Evolutionary conservation across 2,888 invertebrate species (phyloP), one percentile per base, ranked within the genome.

Genomic region (Apamea anceps): DNA sequence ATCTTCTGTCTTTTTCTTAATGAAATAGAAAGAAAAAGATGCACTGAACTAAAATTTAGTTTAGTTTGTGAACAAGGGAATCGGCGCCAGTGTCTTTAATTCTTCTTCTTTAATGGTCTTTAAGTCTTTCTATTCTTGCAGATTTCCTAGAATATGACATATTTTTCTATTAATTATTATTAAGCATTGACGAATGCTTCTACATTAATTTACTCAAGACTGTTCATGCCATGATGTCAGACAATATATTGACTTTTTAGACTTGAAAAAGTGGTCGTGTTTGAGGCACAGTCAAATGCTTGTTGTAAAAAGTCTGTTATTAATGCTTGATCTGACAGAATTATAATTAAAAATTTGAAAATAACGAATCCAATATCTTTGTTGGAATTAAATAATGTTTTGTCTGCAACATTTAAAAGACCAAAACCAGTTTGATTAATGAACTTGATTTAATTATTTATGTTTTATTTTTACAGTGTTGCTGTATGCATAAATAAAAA

Each of bases 161-260:
- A 32, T 2, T 28, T 65, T 63, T 57, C 32, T 10, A 10, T 73
- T 25, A n/a, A 72, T 57, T 72, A 37, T 37, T 63, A 81, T 72
- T 48, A 48, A 42, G 51, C 37, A 76, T 63, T 5, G 48, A 75
- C 28, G 3, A n/a, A 74, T 81, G n/a, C 15, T 60, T 60, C 42
- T 42, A 32, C 45, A 67, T 66, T 37, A 37, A 72, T 78, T 72
- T 63, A 45, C 63, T 68, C 54, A 57, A 72, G 71, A 67, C 28
- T 32, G n/a, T 72, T 84, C 28, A 21, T 57, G 32, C 21, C 57
- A 84, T 79, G 85, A 79, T 63, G 84, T 84, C 85, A 67, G 54
- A 63, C 66, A 37, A 60, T 67, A 72, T 67, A 28, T 72, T 45
- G 12, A 68, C 45, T 63, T 78, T 45, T 62, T 77, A 25, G 32